Evolutionary conservation across 2,888 invertebrate species (phyloP), one percentile per base, ranked within the genome.

Genomic region (Aspidiotus rigidus): DNA sequence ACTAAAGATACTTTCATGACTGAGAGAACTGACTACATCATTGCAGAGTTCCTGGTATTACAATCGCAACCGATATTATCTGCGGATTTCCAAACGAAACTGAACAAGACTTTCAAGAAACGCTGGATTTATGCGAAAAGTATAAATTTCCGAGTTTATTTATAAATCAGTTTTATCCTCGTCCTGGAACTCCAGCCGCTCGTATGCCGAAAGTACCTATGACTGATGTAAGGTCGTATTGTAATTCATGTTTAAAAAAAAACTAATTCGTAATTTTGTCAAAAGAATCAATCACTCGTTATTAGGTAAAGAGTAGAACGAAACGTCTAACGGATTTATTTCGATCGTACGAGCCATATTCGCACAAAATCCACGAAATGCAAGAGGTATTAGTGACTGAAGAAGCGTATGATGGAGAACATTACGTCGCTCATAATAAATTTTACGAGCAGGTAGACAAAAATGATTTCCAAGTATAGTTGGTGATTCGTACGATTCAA

Each of bases 1-100:
- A 28, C 28, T 7, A 39, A 7, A 7, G 40, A 61, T 16, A 16
- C 16, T 10, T 11, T 11, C n/a, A 15, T 3, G n/a, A 13, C 41
- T 10, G 49, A 41, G 15, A 11, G 2, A n/a, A 42, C 10, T 15
- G 42, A 17, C 40, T 9, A 60, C 10, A 61, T 39, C 64, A 53
- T 40, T 57, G 10, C 78, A 91, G 91, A 73, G 93, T 98, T 0
- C 86, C 90, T 0, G 91, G 89, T 3, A 83, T 97, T 64, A 96
- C 93, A 13, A 91, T 99, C 75, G 97, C 96, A 0, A 99, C 98
- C 0, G 98, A 99, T 77, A 90, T 99, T 60, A 99, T 99, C 75
- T 97, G 97, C 78, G 98, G 98, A 0, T 99, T 98, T 79, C 99
- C 99, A 0, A 94, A 93, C 0, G 99, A 99, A 81, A 94, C 92